Evolutionary conservation across 1,140 invertebrate genomes (phyloP), one percentile per base, ranked within the genome.

Genomic region (Euwallacea similis): DNA sequence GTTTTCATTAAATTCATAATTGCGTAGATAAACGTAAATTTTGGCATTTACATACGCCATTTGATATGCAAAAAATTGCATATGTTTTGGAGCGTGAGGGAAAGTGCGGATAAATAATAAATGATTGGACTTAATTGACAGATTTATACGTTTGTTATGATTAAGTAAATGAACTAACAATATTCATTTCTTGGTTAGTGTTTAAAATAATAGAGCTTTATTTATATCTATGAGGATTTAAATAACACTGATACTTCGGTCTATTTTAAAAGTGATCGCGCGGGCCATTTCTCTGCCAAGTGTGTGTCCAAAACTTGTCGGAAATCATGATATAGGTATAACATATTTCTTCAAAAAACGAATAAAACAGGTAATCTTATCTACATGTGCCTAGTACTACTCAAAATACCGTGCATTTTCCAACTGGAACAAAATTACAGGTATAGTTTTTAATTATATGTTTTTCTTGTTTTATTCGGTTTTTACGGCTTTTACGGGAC

Each of bases 221-320:
- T 64, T 56, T 56, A 54, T 55, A 66, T 55, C 11, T 58, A 11
- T 11, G 66, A 46, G 54, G 56, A 67, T 60, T 47, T 59, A 67
- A 67, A 67, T 67, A 67, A 59, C 55, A 46, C 11, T 59, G 66
- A 58, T 67, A 59, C 54, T 50, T 67, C 66, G 59, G 13, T 59
- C 55, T 59, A 59, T 67, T 67, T 67, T 67, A 67, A 67, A 59
- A 59, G 7, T 41, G 55, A 67, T 42, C 64, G 33, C 33, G 56
- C 42, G 10, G 44, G 54, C 46, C 43, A 59, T 67, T 59, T 67
- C 56, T 41, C 43, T 67, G 66, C 66, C 66, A 67, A 67, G 15
- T 46, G 10, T 50, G 46, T 50, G 46, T 7, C 46, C 13, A 50
- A 50, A 50, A 50, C 46, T 61, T 61, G 33, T 41, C 6, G n/a